Base-by-base conservation (phyloP, 2,113 vertebrate species). In the Hipposideros armiger region DNA sequence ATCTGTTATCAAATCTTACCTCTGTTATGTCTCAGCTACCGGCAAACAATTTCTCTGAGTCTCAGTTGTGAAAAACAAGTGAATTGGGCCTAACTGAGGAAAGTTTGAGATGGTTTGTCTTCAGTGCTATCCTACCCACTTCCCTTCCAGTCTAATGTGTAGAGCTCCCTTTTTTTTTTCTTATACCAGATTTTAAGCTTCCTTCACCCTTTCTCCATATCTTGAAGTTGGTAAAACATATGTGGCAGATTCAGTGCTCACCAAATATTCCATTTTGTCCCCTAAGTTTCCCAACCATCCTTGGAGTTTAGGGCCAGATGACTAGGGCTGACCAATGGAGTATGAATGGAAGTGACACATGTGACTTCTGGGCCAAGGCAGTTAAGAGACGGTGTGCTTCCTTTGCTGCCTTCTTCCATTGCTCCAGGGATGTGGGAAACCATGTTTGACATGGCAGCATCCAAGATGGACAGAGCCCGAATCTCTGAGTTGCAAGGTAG, bases 11-110 rank as follows among this genome's bases (percentile, higher is more conserved):
- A 84, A 76, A 90, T 83, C 17, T 60, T 40, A 3, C 67, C 10
- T 84, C 64, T 90, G 5, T 67, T 62, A 58, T 64, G 77, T 95
- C 30, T 90, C 58, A 94, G 50, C 13, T 89, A 58, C 15, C 74
- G 14, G 26, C 32, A 93, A 87, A 90, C 62, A 91, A 90, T 84
- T 95, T 93, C 4, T 85, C 84, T 92, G n/a, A 90, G 50, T 20
- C 13, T 90, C 30, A 26, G 20, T 47, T 84, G 11, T 24, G 15
- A 69, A 64, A 50, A 56, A 54, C 4, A 54, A 58, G 26, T n/a
- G 16, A 4, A 56, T 3, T 56, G 36, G 10, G 45, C 42, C n/a
- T 50, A 64, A 28, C 2, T n/a, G 45, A 70, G 54, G 67, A 82
- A 72, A 72, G 8, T 19, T 87, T 67, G 93, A 91, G 30, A 69